Evolutionary conservation across 2,888 invertebrate species (phyloP).

Genomic region (Thumatha senex): DNA sequence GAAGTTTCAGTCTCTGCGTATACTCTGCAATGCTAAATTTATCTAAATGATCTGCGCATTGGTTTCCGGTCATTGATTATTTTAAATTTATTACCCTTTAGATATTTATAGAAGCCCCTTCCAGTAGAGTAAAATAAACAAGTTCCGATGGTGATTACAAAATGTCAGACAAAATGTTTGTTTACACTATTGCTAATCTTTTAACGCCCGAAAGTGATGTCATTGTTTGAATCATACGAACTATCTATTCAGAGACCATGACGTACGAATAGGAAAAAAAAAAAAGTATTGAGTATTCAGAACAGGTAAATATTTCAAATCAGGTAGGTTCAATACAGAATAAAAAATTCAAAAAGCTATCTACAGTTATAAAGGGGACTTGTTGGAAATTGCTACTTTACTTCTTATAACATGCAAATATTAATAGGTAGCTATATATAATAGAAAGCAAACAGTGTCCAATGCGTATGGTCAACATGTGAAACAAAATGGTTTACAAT

Average conservation of each 20-base stretch:
- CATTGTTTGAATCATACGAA: constrained; percentile 39
- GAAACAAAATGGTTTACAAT: no score
- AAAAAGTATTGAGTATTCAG: constrained; percentile 15
- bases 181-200: constrained; percentile 76
- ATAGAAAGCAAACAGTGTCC: no score
- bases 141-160: constrained; percentile 46
- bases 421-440: no score
- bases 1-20: constrained; percentile 23
- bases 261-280: constrained; percentile 19
- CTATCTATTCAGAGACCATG: constrained; percentile 15
- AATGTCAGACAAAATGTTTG: constrained; percentile 53
- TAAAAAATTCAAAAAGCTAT: no score
- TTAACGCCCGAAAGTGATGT: constrained; percentile 65
- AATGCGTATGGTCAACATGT: no score
- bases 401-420: no score
- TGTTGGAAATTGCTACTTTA: no score
- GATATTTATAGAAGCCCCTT: constrained; percentile 33
- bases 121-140: constrained; percentile 42
- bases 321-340: no score
- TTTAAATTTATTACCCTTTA: constrained; percentile 32
- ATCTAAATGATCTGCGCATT: constrained; percentile 25
- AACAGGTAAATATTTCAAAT: constrained; percentile 5
- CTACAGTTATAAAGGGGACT: no score
- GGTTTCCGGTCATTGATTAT: constrained; percentile 35
- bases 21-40: constrained; percentile 22